These are phyloP conservation scores for Epinephelus cyanopodus DNA, from an alignment of 2,113 vertebrate genomes.

Conservation along the genomic window DNA sequence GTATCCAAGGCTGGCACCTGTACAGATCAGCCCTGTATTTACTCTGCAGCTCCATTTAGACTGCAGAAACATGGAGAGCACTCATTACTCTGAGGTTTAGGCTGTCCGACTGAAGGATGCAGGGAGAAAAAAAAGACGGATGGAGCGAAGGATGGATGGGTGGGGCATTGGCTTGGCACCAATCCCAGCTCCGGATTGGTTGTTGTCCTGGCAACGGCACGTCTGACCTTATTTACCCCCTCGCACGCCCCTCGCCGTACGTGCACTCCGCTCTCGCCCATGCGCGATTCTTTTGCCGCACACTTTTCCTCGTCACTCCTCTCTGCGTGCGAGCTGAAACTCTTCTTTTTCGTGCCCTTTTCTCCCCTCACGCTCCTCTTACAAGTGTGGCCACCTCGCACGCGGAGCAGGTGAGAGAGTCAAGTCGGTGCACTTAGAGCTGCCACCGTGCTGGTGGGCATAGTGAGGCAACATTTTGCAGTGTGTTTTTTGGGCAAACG, in stretches of 20 bases:
- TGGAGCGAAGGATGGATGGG: constrained; percentile 58
- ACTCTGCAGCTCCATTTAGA: constrained; percentile 77
- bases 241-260: constrained; percentile 39
- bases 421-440: not conserved
- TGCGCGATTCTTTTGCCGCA: constrained; percentile 23
- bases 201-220: constrained; percentile 79
- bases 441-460: constrained; percentile 14
- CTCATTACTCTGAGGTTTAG: constrained; percentile 85
- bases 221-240: constrained; percentile 80
- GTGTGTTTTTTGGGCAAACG: constrained; percentile 30
- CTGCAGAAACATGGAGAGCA: constrained; percentile 73
- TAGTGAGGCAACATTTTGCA: constrained; percentile 24
- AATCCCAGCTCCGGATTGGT: constrained; percentile 75
- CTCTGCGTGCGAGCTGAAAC: constrained; percentile 26
- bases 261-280: constrained; percentile 14
- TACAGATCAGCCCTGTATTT: constrained; percentile 74
- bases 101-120: constrained; percentile 59
- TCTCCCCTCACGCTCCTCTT: not conserved
- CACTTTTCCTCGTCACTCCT: constrained; percentile 38
- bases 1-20: constrained; percentile 69
- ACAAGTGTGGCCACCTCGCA: constrained; percentile 17
- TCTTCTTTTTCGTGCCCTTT: constrained; percentile 13
- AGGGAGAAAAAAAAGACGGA: constrained; percentile 42
- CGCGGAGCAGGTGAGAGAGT: constrained; percentile 42
- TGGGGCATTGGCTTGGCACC: constrained; percentile 72